Percentiles rank a stretch among this genome's conserved stretches.
These are phyloP conservation scores for Phymanthus crucifer DNA, from an alignment of 92 coral and sea anemone species.

Conservation along the genomic window DNA sequence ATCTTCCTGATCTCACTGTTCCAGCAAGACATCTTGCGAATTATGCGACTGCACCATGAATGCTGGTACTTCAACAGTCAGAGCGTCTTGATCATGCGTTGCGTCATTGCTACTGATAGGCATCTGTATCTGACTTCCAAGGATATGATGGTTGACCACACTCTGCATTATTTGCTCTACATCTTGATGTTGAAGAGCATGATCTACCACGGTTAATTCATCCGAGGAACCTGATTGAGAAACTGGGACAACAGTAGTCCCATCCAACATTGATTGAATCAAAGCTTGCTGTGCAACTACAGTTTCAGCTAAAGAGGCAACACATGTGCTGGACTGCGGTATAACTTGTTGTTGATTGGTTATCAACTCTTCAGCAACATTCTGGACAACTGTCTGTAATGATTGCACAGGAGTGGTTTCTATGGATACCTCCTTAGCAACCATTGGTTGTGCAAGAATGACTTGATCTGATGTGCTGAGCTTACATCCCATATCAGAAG, in stretches of 20 bases:
- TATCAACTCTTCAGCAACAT: slow-evolving; percentile 59
- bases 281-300: slow-evolving; percentile 80
- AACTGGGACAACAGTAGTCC: slow-evolving; percentile 67
- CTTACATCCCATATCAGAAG: slow-evolving; percentile 53
- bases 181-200: slow-evolving; percentile 73
- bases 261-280: slow-evolving; percentile 81
- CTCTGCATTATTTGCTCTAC: slow-evolving; percentile 92
- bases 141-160: slow-evolving; percentile 81
- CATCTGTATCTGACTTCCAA: slow-evolving; percentile 73
- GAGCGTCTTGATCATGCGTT: slow-evolving; percentile 53
- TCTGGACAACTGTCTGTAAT: slow-evolving; percentile 64
- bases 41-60: slow-evolving; percentile 61
- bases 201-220: slow-evolving; percentile 77
- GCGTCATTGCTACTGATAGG: slow-evolving; percentile 57
- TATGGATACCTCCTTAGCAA: slow-evolving; percentile 90
- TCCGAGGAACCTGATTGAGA: slow-evolving; percentile 48
- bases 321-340: slow-evolving; percentile 65
- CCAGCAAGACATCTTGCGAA: slow-evolving; percentile 25
- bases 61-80: slow-evolving; percentile 43
- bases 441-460: slow-evolving; percentile 79
- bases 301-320: slow-evolving; percentile 83
- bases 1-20: slow-evolving; percentile 4
- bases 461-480: slow-evolving; percentile 55
- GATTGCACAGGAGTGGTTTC: slow-evolving; percentile 86
- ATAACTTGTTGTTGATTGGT: slow-evolving; percentile 38